Evolutionary conservation across 2,888 invertebrate species (phyloP), one percentile per base, ranked within the genome.

Genomic region (Xanthostigma xanthostigma): DNA sequence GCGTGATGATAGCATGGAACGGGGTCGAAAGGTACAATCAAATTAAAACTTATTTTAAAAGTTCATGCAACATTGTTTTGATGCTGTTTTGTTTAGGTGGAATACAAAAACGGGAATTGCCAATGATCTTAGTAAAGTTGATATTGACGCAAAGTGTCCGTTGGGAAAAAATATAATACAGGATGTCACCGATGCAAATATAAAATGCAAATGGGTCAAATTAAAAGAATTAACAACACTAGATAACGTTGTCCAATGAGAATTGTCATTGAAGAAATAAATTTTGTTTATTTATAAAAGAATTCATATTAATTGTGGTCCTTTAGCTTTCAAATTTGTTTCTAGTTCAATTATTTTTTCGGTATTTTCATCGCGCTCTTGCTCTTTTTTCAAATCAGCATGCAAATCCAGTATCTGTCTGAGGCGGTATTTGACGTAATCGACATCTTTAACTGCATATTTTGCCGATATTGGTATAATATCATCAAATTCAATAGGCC

Each of bases 1-100:
- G 97, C 8, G 78, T 94, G 36, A 98, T 98, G 98, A 90, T 98
- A 58, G 97, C 97, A 13, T 97, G 97, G 95, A 95, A 95, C 73
- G 96, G 92, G 9, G 71, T 93, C 46, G 95, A 96, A 68, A 84
- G 79, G 65, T 74, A 78, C 36, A 36, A n/a, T 9, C 9, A 36
- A 13, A 13, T 38, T 38, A 3, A 5, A 38, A 38, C 8, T 38
- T 38, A 12, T 38, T 38, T 38, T 12, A 38, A 38, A 38, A 9
- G n/a, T 38, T 5, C 8, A 38, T 12, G n/a, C 5, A 38, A 38
- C 8, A 38, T 8, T 12, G 3, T 12, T 38, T 38, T 38, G 38
- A 45, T 14, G 9, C 13, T 9, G n/a, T 17, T 38, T 45, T 45
- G 55, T 60, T 44, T 49, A 65, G 65, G 49, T 66, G 62, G 64